Conservation (phyloP, 1,140 invertebrate genomes). For the Drosophila ogumai region DNA sequence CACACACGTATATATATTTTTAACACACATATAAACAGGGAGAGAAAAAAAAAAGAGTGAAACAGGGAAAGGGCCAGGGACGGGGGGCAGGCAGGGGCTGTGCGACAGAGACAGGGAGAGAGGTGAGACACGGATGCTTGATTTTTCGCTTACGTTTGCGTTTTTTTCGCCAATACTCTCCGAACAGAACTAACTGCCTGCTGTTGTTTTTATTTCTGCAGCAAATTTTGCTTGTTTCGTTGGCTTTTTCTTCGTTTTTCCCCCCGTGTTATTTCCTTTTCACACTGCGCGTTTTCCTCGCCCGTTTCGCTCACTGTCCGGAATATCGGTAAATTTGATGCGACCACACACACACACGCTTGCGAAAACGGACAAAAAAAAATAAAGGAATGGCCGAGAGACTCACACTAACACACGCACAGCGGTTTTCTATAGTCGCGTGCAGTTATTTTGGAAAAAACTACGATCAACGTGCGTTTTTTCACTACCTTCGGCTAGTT, state of each 20-base stretch:
- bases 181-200: slow-evolving; percentile 13
- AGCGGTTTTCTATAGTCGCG: slow-evolving; percentile 31
- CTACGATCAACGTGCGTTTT: slow-evolving; percentile 59
- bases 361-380: slow-evolving; percentile 43
- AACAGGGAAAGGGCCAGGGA: slow-evolving; percentile 1
- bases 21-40: slow-evolving; percentile 5
- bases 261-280: slow-evolving; percentile 17
- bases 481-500: slow-evolving; percentile 15
- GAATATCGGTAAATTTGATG: slow-evolving; percentile 78
- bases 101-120: slow-evolving; percentile 11
- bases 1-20: slow-evolving; percentile 3
- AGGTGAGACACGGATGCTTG: slow-evolving; percentile 21
- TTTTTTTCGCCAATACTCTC: slow-evolving; percentile 26
- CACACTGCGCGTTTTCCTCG: slow-evolving; percentile 19
- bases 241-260: slow-evolving; percentile 15
- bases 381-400: slow-evolving; percentile 42
- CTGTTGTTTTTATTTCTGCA: slow-evolving; percentile 26
- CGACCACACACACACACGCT: slow-evolving; percentile 48
- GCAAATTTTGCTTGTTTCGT: slow-evolving; percentile 1
- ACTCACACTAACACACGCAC: slow-evolving; percentile 28
- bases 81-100: background rate
- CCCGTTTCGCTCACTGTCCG: slow-evolving; percentile 39
- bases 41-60: slow-evolving; percentile 6
- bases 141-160: slow-evolving; percentile 54
- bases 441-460: slow-evolving; percentile 46